Evolutionary conservation across 2,888 invertebrate species (phyloP).

Genomic region (Andrena camellia): DNA sequence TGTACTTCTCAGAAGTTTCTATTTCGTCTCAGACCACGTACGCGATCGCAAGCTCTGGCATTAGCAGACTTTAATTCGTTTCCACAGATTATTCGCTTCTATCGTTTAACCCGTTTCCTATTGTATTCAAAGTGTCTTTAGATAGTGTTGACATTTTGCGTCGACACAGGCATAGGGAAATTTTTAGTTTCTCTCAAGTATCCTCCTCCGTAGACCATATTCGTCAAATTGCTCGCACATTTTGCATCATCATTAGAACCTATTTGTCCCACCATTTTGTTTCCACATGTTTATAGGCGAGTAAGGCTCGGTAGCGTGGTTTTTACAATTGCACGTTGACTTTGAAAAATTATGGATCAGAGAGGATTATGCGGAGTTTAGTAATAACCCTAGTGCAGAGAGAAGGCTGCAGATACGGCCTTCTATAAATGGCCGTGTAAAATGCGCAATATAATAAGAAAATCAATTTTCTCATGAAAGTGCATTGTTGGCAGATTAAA

Average conservation of each 20-base stretch:
- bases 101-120: too few species aligned
- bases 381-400: neutral
- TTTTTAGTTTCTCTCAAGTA: neutral
- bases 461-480: neutral
- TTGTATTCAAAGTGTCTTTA: too few species aligned
- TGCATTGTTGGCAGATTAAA: neutral
- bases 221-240: conserved; percentile 32
- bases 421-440: neutral
- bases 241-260: conserved; percentile 62
- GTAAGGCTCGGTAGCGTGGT: conserved; percentile 29
- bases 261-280: conserved; percentile 72
- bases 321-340: neutral
- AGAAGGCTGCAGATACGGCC: neutral
- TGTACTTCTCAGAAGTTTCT: conserved; percentile 32
- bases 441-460: conserved; percentile 6
- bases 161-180: neutral
- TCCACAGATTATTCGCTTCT: too few species aligned
- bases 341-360: neutral
- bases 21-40: conserved; percentile 24
- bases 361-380: neutral
- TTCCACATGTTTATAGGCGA: conserved; percentile 41
- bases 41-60: neutral
- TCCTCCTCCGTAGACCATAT: neutral
- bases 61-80: neutral
- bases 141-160: neutral